Evolutionary conservation across 2,113 vertebrate species (phyloP).

Genomic region (Phalacrocorax pelagicus): DNA sequence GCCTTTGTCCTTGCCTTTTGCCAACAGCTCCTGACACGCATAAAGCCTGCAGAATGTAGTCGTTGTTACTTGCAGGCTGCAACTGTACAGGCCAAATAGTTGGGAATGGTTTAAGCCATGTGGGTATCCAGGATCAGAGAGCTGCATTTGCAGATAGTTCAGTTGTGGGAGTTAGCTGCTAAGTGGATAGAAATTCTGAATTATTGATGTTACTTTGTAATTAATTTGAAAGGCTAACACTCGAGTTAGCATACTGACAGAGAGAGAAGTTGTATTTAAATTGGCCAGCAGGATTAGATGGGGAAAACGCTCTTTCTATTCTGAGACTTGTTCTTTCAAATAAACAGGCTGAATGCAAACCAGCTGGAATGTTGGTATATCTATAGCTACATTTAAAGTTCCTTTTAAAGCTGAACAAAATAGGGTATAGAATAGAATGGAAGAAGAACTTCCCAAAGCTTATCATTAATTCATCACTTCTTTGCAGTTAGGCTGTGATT

Average conservation of each 20-base stretch:
- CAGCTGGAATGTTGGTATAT: conserved; percentile 24
- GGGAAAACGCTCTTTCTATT: conserved; percentile 34
- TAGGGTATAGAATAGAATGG: not conserved
- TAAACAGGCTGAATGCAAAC: conserved; percentile 5
- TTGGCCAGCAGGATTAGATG: not conserved
- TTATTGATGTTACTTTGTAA: not conserved
- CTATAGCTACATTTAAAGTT: not conserved
- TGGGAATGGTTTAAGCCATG: not conserved
- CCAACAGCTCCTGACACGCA: rapidly evolving
- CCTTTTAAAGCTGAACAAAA: conserved; percentile 21
- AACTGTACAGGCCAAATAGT: no score
- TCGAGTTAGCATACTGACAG: not conserved
- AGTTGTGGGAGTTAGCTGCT: not conserved
- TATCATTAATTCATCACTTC: conserved; percentile 33
- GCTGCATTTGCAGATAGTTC: not conserved
- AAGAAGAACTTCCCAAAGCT: not conserved
- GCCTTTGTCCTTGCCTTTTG: not conserved
- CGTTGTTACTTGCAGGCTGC: not conserved
- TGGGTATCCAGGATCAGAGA: not conserved
- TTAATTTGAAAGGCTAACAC: not conserved
- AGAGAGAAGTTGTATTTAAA: not conserved
- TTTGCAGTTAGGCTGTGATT: conserved; percentile 24
- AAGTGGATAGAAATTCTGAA: not conserved
- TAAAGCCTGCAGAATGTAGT: not conserved
- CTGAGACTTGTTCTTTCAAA: not conserved